Base-by-base conservation (phyloP, 2,797 vertebrate genomes). In the Lacerta agilis region DNA sequence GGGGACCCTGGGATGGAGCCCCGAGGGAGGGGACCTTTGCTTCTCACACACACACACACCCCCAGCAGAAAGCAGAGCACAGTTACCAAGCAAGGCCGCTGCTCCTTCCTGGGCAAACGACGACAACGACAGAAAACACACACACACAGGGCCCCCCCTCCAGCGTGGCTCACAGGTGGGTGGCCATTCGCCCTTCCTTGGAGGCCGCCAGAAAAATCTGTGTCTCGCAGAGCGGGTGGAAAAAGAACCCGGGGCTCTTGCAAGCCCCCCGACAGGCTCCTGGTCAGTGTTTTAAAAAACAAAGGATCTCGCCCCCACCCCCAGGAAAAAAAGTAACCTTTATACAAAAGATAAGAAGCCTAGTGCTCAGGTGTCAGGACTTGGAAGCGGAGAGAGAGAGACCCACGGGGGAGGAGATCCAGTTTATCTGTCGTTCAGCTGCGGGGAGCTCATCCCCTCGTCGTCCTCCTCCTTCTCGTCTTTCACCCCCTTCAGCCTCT, bases 381-480 rank as follows among this genome's bases (percentile, higher is more conserved):
- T 73, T 87, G 8, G 87, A 61, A 90, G 89, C n/a, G 82, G 81
- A 87, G 27, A 0, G 61, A 0, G 61, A 18, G 9, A 75, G 20
- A 11, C 41, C 49, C 49, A 1, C n/a, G 38, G 2, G 2, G 17
- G 43, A 10, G 13, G 25, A 77, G 84, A 43, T 4, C 71, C 83
- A 27, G 92, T 97, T 95, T 99, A 99, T 98, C 98, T 98, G 96
- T 98, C 96, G 0, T 98, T 97, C 78, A 97, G 97, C 89, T 97
- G 97, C 0, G 98, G 98, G 0, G 98, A 98, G 92, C 98, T 97
- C 2, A 96, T 97, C 4, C 98, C 96, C 71, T 99, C 98, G 25
- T 99, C 98, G 27, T 99, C 98, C 0, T 98, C 98, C 5, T 98
- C 98, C 13, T 98, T 98, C 93, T 98, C 98, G 0, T 98, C 98